Evolutionary conservation across 2,888 invertebrate species (phyloP).

Genomic region (Schizaphis graminum): DNA sequence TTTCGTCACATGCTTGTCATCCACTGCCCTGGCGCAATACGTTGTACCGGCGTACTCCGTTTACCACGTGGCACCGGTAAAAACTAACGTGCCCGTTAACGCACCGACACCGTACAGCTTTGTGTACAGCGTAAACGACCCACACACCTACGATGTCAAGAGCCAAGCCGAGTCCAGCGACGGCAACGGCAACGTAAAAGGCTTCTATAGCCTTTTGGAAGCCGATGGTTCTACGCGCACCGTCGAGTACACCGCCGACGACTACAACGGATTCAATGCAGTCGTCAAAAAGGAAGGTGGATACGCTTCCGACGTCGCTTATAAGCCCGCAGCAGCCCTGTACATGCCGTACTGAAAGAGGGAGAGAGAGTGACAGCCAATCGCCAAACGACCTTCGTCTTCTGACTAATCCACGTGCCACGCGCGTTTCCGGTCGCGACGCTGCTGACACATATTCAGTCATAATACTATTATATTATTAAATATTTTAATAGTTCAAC

Average conservation of each 20-base stretch:
- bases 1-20: slow-evolving; percentile 66
- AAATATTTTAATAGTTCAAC: background rate
- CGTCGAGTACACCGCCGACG: slow-evolving; percentile 65
- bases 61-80: background rate
- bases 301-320: slow-evolving; percentile 66
- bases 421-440: background rate
- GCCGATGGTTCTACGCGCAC: slow-evolving; percentile 54
- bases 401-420: background rate
- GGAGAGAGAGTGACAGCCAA: background rate
- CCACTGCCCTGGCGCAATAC: slow-evolving; percentile 68
- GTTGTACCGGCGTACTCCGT: background rate
- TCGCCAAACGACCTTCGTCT: background rate
- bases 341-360: background rate
- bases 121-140: slow-evolving; percentile 58
- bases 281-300: slow-evolving; percentile 63
- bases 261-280: slow-evolving; percentile 64
- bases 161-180: slow-evolving; percentile 61
- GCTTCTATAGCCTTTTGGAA: slow-evolving; percentile 55
- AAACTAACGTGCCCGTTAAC: slow-evolving; percentile 54
- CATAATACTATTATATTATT: background rate
- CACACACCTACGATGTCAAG: slow-evolving; percentile 54
- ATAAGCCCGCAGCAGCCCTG: slow-evolving; percentile 37
- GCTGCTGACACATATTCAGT: background rate
- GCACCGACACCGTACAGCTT: slow-evolving; percentile 53
- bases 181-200: slow-evolving; percentile 66